A percentile compares a stretch with the other conserved stretches of the same genome.
Conservation (phyloP, 2,113 vertebrate genomes). For the Stictonetta naevosa region DNA sequence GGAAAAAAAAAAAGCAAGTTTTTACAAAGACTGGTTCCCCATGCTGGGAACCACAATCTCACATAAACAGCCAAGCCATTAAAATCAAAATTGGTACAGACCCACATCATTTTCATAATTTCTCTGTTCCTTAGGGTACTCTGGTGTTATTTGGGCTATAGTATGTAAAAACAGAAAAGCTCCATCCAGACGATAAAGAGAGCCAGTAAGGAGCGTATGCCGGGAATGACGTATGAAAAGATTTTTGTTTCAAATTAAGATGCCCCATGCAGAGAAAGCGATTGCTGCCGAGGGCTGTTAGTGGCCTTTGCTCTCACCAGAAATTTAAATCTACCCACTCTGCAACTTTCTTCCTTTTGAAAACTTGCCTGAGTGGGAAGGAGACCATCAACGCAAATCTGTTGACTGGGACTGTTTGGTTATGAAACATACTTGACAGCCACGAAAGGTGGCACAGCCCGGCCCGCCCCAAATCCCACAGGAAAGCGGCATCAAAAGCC, state of each 20-base stretch:
- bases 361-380: not conserved
- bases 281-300: not conserved
- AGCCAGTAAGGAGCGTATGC: not conserved
- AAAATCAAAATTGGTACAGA: not conserved
- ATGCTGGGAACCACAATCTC: not conserved
- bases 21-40: not conserved
- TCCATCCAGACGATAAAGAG: fast-evolving
- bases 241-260: not conserved
- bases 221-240: not conserved
- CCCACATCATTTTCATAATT: not conserved
- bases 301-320: not conserved
- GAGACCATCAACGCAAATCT: not conserved
- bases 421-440: not conserved
- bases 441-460: fast-evolving
- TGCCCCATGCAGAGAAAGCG: not conserved
- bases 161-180: not conserved
- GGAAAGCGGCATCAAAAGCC: not conserved
- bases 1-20: not conserved
- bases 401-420: not conserved
- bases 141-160: not conserved
- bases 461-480: not conserved
- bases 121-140: not conserved
- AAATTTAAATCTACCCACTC: not conserved
- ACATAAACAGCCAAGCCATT: not conserved
- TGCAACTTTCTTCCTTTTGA: not conserved